These are phyloP conservation scores for Gobio gobio DNA, from an alignment of 2,113 vertebrate genomes.

Conservation along the genomic window DNA sequence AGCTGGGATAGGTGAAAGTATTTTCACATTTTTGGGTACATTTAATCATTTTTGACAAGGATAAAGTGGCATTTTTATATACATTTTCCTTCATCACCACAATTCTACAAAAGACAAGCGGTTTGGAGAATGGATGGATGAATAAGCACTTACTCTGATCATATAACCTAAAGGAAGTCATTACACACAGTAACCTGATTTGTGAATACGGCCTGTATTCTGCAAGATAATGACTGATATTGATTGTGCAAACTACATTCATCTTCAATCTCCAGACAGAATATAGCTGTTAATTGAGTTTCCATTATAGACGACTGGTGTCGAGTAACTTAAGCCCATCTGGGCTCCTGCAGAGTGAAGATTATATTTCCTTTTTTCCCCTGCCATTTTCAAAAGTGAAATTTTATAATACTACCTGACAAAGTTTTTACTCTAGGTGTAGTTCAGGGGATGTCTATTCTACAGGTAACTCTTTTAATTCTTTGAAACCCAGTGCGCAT, in stretches of 20 bases:
- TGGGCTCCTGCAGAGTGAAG: constrained; percentile 43
- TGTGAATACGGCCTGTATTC: background rate
- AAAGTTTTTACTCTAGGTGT: background rate
- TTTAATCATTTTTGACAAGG: background rate
- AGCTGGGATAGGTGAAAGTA: background rate
- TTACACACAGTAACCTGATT: background rate
- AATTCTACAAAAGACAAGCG: background rate
- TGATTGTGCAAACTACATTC: constrained; percentile 15
- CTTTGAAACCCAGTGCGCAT: background rate
- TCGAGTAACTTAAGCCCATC: constrained; percentile 45
- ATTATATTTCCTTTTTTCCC: constrained; percentile 46
- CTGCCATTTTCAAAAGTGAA: background rate
- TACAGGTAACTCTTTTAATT: background rate
- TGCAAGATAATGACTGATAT: constrained; percentile 39
- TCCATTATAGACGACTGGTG: constrained; percentile 10
- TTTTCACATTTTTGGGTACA: no score
- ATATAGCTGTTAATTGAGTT: constrained; percentile 57
- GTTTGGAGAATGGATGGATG: background rate
- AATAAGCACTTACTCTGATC: background rate
- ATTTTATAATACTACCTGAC: background rate
- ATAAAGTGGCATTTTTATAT: background rate
- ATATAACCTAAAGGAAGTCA: background rate
- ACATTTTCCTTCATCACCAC: background rate
- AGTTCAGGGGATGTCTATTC: background rate
- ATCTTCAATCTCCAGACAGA: constrained; percentile 46